phyloP scores from a whole-genome alignment of 2,888 invertebrate genomes.

The Carterocephalus palaemon region DNA sequence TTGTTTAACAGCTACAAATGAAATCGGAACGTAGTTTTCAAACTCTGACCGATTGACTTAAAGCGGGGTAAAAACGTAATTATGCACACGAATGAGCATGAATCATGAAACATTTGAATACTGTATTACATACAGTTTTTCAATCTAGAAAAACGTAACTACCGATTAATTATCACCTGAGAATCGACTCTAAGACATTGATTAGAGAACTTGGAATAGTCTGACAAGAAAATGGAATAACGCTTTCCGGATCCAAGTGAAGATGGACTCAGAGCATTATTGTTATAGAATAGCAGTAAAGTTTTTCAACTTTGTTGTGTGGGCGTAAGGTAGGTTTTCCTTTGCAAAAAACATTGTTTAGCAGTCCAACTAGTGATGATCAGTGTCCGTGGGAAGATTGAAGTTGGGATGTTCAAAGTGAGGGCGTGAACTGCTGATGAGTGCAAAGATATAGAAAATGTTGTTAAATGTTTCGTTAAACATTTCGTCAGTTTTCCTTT shows the following conservation, averaged over 20 bases:
- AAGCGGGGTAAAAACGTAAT: constrained; percentile 60
- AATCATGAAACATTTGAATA: constrained; percentile 68
- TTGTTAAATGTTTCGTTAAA: constrained; percentile 6
- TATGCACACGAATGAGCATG: constrained; percentile 67
- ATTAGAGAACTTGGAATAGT: constrained; percentile 29
- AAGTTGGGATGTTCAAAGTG: constrained; percentile 55
- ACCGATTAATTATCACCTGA: constrained; percentile 28
- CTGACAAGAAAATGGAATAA: constrained; percentile 22
- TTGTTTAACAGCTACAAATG: not conserved
- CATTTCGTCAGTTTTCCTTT: not conserved
- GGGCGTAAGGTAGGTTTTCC: constrained; percentile 36
- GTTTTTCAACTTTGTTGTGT: constrained; percentile 25
- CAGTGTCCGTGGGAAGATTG: constrained; percentile 66
- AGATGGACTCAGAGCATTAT: constrained; percentile 12
- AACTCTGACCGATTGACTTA: constrained; percentile 57
- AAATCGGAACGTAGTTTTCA: constrained; percentile 31
- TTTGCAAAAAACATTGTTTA: constrained; percentile 27
- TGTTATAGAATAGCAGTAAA: constrained; percentile 1
- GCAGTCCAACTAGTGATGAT: constrained; percentile 49
- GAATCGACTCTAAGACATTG: constrained; percentile 26
- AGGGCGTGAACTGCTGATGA: constrained; percentile 57
- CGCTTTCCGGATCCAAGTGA: constrained; percentile 18
- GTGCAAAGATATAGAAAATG: constrained; percentile 49
- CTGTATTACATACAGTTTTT: constrained; percentile 53
- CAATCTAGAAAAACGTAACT: constrained; percentile 44